Base-by-base conservation (phyloP, 2,113 vertebrate species). In the Triplophysa rosa region DNA sequence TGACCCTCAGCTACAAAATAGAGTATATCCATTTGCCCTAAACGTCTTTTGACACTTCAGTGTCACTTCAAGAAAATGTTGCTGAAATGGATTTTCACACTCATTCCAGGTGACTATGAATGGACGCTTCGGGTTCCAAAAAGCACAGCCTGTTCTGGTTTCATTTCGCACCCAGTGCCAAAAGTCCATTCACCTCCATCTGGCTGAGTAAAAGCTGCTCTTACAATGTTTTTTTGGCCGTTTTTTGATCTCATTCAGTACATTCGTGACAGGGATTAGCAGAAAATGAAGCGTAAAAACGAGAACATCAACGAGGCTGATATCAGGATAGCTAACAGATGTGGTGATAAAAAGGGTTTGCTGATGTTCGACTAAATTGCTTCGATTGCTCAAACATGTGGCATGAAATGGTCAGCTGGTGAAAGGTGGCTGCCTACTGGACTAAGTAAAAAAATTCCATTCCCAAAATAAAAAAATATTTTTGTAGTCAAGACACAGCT, bases 131-230 rank as follows among this genome's bases (percentile, higher is more conserved):
- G 5, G 40, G 58, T 58, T 77, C 59, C 59, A 71, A 71, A 69
- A 82, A 64, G 63, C 16, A 62, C 78, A 80, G 78, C 69, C 45
- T 80, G 78, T 74, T 77, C 78, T 84, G 17, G 16, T 80, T 84
- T 54, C 63, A 37, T 75, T 67, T 73, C 75, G n/a, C 45, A 64
- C 16, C 63, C 64, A 56, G 17, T 40, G 83, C 73, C 73, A 82
- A 74, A 80, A 23, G 74, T 72, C 26, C 70, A 75, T 61, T 84
- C 76, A 70, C 64, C 65, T 79, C 61, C 65, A 52, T 37, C 40
- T 79, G 45, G 79, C 56, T 73, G 75, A 81, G 58, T 81, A 71
- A 74, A 67, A 13, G 49, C 26, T 67, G 8, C 21, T 4, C 47
- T 54, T 21, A 23, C 4, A 56, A 37, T 45, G 67, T 62, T 63